Base-by-base conservation (phyloP, 2,888 invertebrate genomes). In the Blera fallax region DNA sequence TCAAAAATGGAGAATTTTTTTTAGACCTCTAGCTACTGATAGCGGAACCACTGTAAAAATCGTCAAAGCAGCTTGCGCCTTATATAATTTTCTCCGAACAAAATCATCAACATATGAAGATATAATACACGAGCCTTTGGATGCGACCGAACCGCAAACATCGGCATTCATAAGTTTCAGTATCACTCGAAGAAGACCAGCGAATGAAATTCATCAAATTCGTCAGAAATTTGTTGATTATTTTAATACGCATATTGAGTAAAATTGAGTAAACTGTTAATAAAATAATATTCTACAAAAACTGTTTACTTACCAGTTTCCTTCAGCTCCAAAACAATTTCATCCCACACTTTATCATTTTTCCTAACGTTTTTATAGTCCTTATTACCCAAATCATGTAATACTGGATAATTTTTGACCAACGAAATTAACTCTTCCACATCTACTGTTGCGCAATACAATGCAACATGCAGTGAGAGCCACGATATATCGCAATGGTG, bases 331-430 rank as follows among this genome's bases (percentile, higher is more conserved):
- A 56, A 43, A 18, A 56, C 70, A 34, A 70, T 70, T 48, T 5
- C 32, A 48, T 16, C 11, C 70, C 70, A 70, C 6, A 70, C 58
- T 32, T 48, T 56, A 48, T 70, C 70, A 5, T 70, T 48, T 24
- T 70, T 18, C 2, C 24, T 70, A 0, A 34, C 4, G 14, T 21
- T 45, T 14, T 43, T 69, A 21, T 56, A 45, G 2, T 70, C 29
- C 11, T 0, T 18, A 10, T 70, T 24, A 32, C 56, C 32, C 32
- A 21, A 4, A 67, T 52, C 65, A 52, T 69, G 56, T 8, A 69
- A 43, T 1, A 54, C 29, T 21, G 70, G 70, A 45, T 56, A 70
- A 8, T 70, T 45, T 56, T 56, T 70, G 10, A 56, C 43, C 54
- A 29, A 70, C 7, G 27, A 10, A 56, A 70, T 45, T 6, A 70